A percentile compares a stretch with the other conserved stretches of the same genome.
These are phyloP conservation scores for Microctonus hyperodae DNA, from an alignment of 2,888 invertebrate genomes.

Conservation along the genomic window DNA sequence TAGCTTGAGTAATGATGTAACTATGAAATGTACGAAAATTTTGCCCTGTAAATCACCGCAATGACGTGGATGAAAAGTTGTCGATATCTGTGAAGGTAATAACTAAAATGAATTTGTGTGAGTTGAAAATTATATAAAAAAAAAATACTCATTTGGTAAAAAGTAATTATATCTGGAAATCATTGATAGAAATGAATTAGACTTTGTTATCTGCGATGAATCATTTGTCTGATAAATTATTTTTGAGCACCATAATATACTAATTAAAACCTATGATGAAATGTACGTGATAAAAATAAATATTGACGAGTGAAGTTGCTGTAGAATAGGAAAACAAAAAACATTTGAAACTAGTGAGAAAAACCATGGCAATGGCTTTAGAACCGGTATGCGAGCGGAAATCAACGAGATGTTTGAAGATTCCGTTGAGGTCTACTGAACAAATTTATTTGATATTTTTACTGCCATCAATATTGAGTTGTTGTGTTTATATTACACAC, in stretches of 20 bases:
- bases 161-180: not conserved
- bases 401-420: constrained; percentile 48
- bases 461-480: constrained; percentile 68
- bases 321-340: constrained; percentile 7
- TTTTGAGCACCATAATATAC: not conserved
- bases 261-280: not conserved
- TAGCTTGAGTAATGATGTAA: no score
- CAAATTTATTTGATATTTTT: constrained; percentile 66
- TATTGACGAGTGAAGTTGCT: not conserved
- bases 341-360: not conserved
- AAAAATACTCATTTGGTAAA: not conserved
- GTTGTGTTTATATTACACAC: constrained; percentile 72
- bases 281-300: constrained; percentile 2
- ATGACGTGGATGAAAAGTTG: no score
- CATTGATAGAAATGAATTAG: not conserved
- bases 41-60: no score
- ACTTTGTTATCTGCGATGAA: not conserved
- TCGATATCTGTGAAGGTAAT: no score
- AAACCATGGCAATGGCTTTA: constrained; percentile 46
- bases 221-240: not conserved
- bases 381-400: constrained; percentile 47
- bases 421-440: constrained; percentile 61
- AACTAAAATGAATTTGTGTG: not conserved
- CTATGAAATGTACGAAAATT: no score
- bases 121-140: not conserved